A percentile compares a stretch with the other conserved stretches of the same genome.
Evolutionary conservation across 2,113 vertebrate genomes (phyloP).

Genomic region (Ophthalmolycus amberensis): DNA sequence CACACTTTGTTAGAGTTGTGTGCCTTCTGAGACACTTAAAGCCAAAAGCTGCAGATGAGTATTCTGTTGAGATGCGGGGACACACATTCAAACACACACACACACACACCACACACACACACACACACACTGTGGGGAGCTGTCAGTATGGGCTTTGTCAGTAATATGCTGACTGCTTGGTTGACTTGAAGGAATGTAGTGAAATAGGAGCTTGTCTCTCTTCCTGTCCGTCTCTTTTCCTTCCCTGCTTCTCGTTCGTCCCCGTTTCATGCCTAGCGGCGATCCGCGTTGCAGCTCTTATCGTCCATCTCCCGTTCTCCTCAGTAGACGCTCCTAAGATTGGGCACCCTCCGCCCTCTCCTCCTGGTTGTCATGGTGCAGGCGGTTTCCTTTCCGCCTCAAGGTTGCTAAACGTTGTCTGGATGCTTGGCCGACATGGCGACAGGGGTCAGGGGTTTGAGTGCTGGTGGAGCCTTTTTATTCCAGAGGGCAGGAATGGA

Average conservation of each 20-base stretch:
- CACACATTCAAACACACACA: conserved; percentile 20
- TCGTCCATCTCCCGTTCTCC: conserved; percentile 28
- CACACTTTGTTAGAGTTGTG: conserved; percentile 19
- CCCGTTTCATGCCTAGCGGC: conserved; percentile 6
- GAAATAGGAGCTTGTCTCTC: conserved; percentile 67
- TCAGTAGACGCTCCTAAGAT: conserved; percentile 21
- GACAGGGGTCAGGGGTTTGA: conserved; percentile 28
- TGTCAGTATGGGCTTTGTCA: conserved; percentile 67
- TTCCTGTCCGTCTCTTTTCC: conserved; percentile 23
- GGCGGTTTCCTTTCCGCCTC: conserved; percentile 59
- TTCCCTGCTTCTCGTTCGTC: conserved; percentile 7
- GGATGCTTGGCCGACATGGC: conserved; percentile 61
- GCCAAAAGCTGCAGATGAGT: conserved; percentile 4
- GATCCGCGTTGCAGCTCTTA: conserved; percentile 34
- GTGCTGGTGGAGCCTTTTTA: conserved; percentile 49
- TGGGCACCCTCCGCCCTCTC: background rate
- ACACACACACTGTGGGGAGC: conserved; percentile 49
- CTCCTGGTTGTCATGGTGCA: conserved; percentile 58
- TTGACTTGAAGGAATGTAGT: conserved; percentile 76
- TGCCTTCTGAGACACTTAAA: conserved; percentile 6
- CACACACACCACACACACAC: too few species aligned
- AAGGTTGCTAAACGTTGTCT: conserved; percentile 57
- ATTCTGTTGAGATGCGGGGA: conserved; percentile 15
- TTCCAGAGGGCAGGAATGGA: conserved; percentile 58
- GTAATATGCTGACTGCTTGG: conserved; percentile 68